Evolutionary conservation across 2,113 vertebrate genomes (phyloP).

Genomic region (Epinephelus lanceolatus): DNA sequence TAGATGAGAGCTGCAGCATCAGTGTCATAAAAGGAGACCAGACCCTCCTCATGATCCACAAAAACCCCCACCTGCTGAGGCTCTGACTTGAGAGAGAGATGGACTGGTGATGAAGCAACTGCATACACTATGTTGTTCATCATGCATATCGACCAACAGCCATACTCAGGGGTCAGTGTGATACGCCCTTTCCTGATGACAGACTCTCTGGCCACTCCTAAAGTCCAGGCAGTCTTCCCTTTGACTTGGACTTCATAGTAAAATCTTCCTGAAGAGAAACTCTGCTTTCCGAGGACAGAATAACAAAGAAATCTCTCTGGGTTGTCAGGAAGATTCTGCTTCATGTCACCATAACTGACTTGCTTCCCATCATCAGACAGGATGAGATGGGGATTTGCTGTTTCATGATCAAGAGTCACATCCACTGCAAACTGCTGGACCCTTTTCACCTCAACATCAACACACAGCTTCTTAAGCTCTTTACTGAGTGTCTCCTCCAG

Average conservation of each 20-base stretch:
- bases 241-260: slow-evolving; percentile 2
- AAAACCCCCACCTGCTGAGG: not conserved
- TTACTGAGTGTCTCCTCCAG: slow-evolving; percentile 8
- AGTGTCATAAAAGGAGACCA: slow-evolving; percentile 27
- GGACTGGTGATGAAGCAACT: not conserved
- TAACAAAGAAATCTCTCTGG: not conserved
- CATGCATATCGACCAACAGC: not conserved
- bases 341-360: not conserved
- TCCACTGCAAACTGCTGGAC: not conserved
- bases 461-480: not conserved
- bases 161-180: not conserved
- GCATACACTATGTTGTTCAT: not conserved
- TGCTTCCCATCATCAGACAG: slow-evolving; percentile 7
- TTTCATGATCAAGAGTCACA: slow-evolving; percentile 3
- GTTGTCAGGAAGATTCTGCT: not conserved
- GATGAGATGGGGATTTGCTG: not conserved
- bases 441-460: not conserved
- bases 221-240: not conserved
- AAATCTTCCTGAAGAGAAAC: not conserved
- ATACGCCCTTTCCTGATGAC: not conserved
- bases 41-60: slow-evolving; percentile 33
- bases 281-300: not conserved
- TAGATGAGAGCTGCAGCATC: slow-evolving; percentile 20
- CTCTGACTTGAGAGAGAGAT: not conserved
- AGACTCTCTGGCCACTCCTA: not conserved